Evolutionary conservation across 2,888 invertebrate genomes (phyloP).

Genomic region (Nipponacmea schrenckii): DNA sequence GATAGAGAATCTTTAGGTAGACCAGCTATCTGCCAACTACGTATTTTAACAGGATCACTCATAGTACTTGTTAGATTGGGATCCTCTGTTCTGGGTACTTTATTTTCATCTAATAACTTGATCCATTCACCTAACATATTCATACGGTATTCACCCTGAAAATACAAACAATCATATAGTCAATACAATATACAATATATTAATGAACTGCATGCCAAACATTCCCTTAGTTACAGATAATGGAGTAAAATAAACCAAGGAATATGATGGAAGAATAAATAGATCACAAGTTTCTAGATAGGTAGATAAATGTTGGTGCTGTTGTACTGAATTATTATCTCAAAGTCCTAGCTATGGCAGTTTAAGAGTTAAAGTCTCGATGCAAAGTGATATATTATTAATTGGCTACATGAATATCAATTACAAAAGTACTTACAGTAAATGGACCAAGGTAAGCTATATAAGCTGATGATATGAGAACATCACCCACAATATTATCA

Average conservation of each 20-base stretch:
- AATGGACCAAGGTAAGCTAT: constrained; percentile 68
- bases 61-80: constrained; percentile 62
- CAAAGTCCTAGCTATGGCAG: no score
- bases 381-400: no score
- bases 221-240: no score
- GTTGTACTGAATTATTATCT: no score
- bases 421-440: constrained; percentile 54
- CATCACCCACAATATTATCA: constrained; percentile 66
- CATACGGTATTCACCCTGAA: constrained; percentile 65
- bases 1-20: constrained; percentile 68
- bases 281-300: no score
- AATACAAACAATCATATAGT: neutral
- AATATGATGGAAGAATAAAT: no score
- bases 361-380: no score
- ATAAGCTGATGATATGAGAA: constrained; percentile 65
- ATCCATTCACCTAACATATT: constrained; percentile 65
- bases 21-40: constrained; percentile 69
- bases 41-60: constrained; percentile 67
- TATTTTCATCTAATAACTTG: constrained; percentile 46
- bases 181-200: no score
- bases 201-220: no score
- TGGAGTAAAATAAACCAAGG: no score
- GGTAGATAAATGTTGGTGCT: no score
- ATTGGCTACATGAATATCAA: neutral
- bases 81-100: constrained; percentile 65